Evolutionary conservation across 2,888 invertebrate species (phyloP).

Genomic region (Amphiduros pacificus): DNA sequence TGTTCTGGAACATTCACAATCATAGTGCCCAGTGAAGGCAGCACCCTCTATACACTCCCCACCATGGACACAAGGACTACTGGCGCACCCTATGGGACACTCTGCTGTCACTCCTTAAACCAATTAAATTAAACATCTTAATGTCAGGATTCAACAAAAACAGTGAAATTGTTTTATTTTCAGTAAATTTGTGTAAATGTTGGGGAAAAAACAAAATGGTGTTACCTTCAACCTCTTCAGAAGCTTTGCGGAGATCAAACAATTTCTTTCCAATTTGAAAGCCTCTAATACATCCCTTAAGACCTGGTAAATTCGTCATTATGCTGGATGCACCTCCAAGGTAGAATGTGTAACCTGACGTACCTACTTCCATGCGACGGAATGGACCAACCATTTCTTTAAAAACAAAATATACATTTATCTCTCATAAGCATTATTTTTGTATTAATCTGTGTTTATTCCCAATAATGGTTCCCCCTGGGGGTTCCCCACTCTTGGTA

Average conservation of each 20-base stretch:
- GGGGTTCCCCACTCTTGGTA: too few species aligned
- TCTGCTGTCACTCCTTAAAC: conserved; percentile 4
- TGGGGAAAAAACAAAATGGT: too few species aligned
- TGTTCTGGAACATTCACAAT: conserved; percentile 10
- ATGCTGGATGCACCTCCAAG: conserved; percentile 6
- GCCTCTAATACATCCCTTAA: conserved; percentile 11
- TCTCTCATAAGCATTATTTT: too few species aligned
- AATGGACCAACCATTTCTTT: conserved; percentile 9
- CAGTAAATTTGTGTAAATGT: too few species aligned
- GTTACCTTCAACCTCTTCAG: conserved; percentile 4
- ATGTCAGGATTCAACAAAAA: too few species aligned
- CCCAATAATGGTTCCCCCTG: too few species aligned
- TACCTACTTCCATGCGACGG: not conserved
- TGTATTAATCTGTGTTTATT: too few species aligned
- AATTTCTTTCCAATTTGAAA: conserved; percentile 5
- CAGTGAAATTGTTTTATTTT: too few species aligned
- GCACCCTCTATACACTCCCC: conserved; percentile 12
- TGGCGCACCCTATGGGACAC: conserved; percentile 9
- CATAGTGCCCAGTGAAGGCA: conserved; percentile 1
- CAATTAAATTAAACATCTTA: not conserved
- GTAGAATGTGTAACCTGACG: conserved; percentile 8
- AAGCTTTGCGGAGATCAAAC: not conserved
- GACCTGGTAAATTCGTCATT: conserved; percentile 5
- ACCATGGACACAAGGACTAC: conserved; percentile 7
- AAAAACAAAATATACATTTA: too few species aligned